A percentile compares a stretch with the other conserved stretches of the same genome.
Conservation (phyloP, 1,140 invertebrate genomes). For the Idris sp. region DNA sequence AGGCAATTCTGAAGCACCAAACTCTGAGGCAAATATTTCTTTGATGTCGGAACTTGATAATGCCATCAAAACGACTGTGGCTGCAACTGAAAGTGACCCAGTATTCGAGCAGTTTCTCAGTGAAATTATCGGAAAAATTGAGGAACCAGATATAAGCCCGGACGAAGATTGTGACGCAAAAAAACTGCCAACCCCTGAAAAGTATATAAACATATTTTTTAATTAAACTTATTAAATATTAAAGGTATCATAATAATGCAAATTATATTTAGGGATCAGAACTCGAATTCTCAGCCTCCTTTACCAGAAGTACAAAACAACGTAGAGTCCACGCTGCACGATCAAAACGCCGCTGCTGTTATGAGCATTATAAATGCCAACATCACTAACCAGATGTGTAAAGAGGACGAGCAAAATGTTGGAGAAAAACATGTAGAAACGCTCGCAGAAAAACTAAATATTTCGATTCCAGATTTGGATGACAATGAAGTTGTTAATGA, state of each 20-base stretch:
- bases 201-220: constrained; percentile 11
- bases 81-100: constrained; percentile 76
- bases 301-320: constrained; percentile 45
- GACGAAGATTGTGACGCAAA: constrained; percentile 65
- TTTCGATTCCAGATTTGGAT: constrained; percentile 23
- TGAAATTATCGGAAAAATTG: constrained; percentile 70
- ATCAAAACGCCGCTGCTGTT: constrained; percentile 74
- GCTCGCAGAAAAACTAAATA: constrained; percentile 11
- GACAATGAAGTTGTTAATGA: background rate
- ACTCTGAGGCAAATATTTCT: constrained; percentile 68
- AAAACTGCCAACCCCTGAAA: constrained; percentile 21
- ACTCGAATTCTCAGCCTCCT: constrained; percentile 44
- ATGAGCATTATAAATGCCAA: constrained; percentile 73
- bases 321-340: constrained; percentile 60
- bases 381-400: constrained; percentile 38
- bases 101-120: constrained; percentile 75
- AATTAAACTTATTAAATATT: background rate
- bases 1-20: constrained; percentile 48
- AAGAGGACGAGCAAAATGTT: constrained; percentile 24
- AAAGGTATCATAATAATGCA: too few relatives aligned
- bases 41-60: constrained; percentile 74
- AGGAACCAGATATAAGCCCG: constrained; percentile 70
- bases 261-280: constrained; percentile 58
- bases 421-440: constrained; percentile 21
- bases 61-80: constrained; percentile 73